Base-by-base conservation (phyloP, 1,140 invertebrate genomes). In the Panulirus ornatus region DNA sequence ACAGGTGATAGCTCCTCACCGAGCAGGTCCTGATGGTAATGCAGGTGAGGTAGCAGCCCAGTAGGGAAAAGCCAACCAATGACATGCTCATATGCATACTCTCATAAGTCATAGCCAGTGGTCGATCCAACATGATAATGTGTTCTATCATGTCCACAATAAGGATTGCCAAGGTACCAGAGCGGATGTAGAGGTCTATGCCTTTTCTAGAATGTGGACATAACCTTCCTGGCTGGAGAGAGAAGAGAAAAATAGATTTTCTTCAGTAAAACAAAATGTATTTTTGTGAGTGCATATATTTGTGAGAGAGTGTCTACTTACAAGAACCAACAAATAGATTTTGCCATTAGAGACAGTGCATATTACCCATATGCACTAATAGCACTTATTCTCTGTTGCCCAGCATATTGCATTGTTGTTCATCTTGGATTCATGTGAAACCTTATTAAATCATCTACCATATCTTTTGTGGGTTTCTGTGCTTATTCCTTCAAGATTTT, bases 71-170 rank as follows among this genome's bases (percentile, higher is more conserved):
- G 30, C 54, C 36, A 0, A 81, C 47, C 78, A 81, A 58, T 27
- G 78, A 58, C 78, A 81, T 81, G 58, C 51, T 81, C 11, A 81
- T 22, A 47, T 81, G 78, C 78, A 81, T 81, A n/a, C 47, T 51
- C 78, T 81, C 78, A 58, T 44, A 81, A 1, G 78, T 81, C 19
- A 38, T 47, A 6, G 78, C 78, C 78, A 81, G 51, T 16, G 78
- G 78, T 22, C 58, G 51, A 27, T 58, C 30, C 2, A 58, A 36
- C 27, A 27, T 81, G 5, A 81, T 47, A 1, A 81, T 51, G 47
- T 81, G 78, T 38, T 81, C 78, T 38, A 54, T 81, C 51, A 81
- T 81, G 78, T 81, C 78, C 78, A 81, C 78, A 47, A 81, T 81
- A 16, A 81, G 16, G 47, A 81, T 81, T 30, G 78, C 78, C 47